A percentile compares a stretch with the other conserved stretches of the same genome.
Conservation (phyloP, 2,113 vertebrate species). For the Gymnorhina tibicen region DNA sequence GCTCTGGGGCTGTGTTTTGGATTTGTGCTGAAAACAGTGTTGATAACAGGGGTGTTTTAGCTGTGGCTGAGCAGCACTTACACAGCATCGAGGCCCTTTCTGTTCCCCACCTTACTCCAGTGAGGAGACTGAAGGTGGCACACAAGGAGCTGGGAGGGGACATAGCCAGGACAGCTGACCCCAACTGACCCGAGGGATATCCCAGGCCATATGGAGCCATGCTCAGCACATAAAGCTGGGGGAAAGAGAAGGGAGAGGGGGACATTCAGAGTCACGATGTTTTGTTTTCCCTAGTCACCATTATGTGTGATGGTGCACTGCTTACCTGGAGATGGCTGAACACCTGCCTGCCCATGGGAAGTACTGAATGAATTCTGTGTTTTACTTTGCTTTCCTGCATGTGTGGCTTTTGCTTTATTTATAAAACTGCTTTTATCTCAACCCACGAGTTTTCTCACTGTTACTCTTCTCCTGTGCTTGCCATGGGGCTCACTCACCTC, state of each 20-base stretch:
- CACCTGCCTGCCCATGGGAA: not conserved
- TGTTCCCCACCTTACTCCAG: not conserved
- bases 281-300: not conserved
- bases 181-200: not conserved
- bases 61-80: not conserved
- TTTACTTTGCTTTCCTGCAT: not conserved
- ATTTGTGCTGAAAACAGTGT: not conserved
- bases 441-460: not conserved
- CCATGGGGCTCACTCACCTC: not conserved
- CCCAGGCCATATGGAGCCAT: not conserved
- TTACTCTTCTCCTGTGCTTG: not conserved
- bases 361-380: not conserved
- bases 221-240: not conserved
- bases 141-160: not conserved
- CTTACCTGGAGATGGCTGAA: not conserved
- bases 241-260: not conserved
- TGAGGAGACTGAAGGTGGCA: not conserved
- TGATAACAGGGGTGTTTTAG: not conserved
- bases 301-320: no score
- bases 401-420: not conserved
- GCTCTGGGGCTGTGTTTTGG: not conserved
- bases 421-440: not conserved
- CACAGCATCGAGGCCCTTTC: not conserved
- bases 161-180: not conserved
- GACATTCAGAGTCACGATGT: not conserved